Evolutionary conservation across 2,888 invertebrate genomes (phyloP).

Genomic region (Stramonita haemastoma): DNA sequence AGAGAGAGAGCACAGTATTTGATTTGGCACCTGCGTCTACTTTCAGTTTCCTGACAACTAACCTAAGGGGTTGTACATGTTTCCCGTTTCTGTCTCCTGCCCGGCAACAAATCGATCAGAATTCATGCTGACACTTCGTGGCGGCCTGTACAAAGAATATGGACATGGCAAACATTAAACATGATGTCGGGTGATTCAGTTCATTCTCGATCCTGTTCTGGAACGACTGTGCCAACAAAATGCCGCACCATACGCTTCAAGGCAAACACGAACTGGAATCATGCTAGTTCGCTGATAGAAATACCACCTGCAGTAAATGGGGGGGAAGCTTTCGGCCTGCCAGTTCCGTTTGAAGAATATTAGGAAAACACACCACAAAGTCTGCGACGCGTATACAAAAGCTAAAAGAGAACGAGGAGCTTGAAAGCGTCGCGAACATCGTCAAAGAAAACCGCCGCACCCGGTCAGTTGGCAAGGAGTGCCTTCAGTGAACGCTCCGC

Average conservation of each 20-base stretch:
- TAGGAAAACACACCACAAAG: slow-evolving; percentile 6
- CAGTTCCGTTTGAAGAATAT: not conserved
- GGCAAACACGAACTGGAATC: not conserved
- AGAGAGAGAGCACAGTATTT: too few relatives aligned
- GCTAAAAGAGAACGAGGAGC: slow-evolving; percentile 17
- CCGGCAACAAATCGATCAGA: too few relatives aligned
- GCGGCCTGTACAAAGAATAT: too few relatives aligned
- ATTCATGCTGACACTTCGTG: too few relatives aligned
- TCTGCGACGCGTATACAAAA: not conserved
- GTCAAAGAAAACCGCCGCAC: slow-evolving; percentile 28
- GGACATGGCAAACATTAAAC: too few relatives aligned
- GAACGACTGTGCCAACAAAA: not conserved
- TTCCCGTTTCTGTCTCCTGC: too few relatives aligned
- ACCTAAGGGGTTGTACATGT: too few relatives aligned
- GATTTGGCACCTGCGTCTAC: too few relatives aligned
- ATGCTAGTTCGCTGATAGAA: not conserved
- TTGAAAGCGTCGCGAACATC: not conserved
- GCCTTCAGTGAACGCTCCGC: slow-evolving; percentile 28
- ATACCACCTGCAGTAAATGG: slow-evolving; percentile 13
- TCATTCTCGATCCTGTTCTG: not conserved
- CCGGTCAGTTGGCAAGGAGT: slow-evolving; percentile 20
- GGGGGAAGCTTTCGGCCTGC: not conserved
- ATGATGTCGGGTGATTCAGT: too few relatives aligned
- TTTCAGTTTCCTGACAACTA: too few relatives aligned
- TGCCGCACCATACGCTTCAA: not conserved